Base-by-base conservation (phyloP, 2,113 vertebrate species). In the Sciurus niger region DNA sequence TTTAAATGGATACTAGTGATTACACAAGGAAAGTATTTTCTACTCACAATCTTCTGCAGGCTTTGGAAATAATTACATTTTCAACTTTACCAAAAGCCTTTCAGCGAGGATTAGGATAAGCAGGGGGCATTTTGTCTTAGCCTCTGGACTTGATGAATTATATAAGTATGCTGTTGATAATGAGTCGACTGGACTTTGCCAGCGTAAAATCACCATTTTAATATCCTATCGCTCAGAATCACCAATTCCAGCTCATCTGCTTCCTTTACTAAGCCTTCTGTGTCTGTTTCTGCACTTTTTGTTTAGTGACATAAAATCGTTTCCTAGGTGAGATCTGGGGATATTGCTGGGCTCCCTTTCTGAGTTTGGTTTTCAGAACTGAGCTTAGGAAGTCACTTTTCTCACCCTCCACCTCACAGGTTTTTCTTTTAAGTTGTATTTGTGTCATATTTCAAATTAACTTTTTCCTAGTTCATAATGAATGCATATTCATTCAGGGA, bases 31-130 rank as follows among this genome's bases (percentile, higher is more conserved):
- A 78, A 76, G 9, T 53, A 34, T 68, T 68, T 68, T 84, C 84
- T 48, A 73, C 65, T 82, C 65, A 67, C 34, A 70, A 30, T 20
- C 83, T 78, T 51, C 32, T 34, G 30, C 37, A n/a, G 43, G 24
- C 12, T 60, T 92, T 37, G 67, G 48, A 76, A 67, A 90, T 48
- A 82, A 82, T 77, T 93, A 20, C 63, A 72, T 67, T 55, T 89
- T 30, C 20, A n/a, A 68, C 28, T 70, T 82, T 72, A 70, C 53
- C 60, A 65, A 77, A 73, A 82, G 22, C 8, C 16, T 70, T 86
- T 88, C n/a, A 13, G 11, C 18, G 76, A 72, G 37, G 37, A 24
- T 48, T 87, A 60, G 12, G 58, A 51, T 34, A 40, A 34, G 73
- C 51, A 16, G 11, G 1, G n/a, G 25, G 2, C 20, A 85, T 73